Percentiles rank a stretch among this genome's conserved stretches.
These are phyloP conservation scores for Catostylus mosaicus DNA, from an alignment of 30 jellyfish, hydroid and myxozoan genomes.

Conservation along the genomic window DNA sequence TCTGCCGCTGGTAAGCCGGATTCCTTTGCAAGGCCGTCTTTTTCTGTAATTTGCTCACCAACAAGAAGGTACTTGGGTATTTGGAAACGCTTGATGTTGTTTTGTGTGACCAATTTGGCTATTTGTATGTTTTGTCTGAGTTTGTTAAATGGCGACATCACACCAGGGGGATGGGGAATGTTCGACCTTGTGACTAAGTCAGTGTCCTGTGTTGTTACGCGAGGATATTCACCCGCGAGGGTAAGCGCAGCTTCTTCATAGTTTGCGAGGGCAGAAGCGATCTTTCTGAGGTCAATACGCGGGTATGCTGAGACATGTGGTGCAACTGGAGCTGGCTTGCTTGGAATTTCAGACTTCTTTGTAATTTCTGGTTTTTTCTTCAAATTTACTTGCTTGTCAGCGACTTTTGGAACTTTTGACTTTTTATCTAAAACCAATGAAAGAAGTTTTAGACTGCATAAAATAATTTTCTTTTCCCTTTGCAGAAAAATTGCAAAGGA, in stretches of 20 bases:
- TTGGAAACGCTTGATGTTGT: slow-evolving; percentile 49
- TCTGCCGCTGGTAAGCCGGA: slow-evolving; percentile 79
- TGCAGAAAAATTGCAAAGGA: not conserved
- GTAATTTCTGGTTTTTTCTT: slow-evolving; percentile 20
- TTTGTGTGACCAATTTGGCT: slow-evolving; percentile 82
- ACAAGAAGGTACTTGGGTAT: slow-evolving; percentile 82
- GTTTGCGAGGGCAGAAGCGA: slow-evolving; percentile 94
- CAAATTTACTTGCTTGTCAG: not conserved
- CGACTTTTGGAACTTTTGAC: slow-evolving; percentile 36
- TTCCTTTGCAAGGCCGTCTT: slow-evolving; percentile 63
- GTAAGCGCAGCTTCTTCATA: slow-evolving; percentile 90
- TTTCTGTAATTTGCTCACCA: slow-evolving; percentile 72
- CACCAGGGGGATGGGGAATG: slow-evolving; percentile 82
- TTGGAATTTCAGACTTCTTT: slow-evolving; percentile 42
- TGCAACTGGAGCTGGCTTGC: slow-evolving; percentile 51
- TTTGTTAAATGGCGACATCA: slow-evolving; percentile 27
- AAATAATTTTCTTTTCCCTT: not conserved
- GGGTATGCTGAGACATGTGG: slow-evolving; percentile 72
- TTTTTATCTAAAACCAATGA: not conserved
- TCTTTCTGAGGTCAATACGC: slow-evolving; percentile 80
- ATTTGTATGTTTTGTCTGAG: slow-evolving; percentile 81
- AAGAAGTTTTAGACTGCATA: not conserved
- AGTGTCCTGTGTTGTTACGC: slow-evolving; percentile 41
- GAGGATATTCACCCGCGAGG: slow-evolving; percentile 98
- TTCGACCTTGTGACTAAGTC: slow-evolving; percentile 80